Conservation (phyloP, 2,888 invertebrate genomes). For the Allacma fusca region DNA sequence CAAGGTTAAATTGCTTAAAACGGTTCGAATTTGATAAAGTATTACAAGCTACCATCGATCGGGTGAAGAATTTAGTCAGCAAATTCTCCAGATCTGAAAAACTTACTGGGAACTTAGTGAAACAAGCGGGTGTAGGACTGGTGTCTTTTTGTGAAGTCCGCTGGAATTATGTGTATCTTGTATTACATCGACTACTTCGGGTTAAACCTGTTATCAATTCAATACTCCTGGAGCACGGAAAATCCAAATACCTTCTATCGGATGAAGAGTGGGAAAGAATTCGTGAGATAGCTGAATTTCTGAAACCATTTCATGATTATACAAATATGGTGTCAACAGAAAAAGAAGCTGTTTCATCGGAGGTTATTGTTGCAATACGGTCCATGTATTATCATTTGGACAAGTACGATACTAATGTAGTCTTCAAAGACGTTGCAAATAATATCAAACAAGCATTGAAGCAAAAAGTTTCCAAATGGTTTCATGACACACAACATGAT, state of each 20-base stretch:
- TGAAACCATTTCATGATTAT: slow-evolving; percentile 16
- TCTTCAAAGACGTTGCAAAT: background rate
- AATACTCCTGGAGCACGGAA: background rate
- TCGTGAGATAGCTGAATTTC: background rate
- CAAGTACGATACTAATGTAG: background rate
- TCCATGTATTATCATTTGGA: background rate
- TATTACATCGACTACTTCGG: background rate
- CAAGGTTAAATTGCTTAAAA: background rate
- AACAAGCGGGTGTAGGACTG: background rate
- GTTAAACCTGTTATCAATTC: background rate
- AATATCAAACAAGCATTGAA: background rate
- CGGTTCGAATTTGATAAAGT: background rate
- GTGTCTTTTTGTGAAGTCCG: background rate
- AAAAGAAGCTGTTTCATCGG: slow-evolving; percentile 13
- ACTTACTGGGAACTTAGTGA: background rate
- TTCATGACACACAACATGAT: background rate
- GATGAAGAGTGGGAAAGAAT: background rate
- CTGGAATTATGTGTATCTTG: slow-evolving; percentile 3
- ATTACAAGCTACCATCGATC: background rate
- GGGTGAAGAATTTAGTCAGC: background rate
- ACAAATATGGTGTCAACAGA: background rate
- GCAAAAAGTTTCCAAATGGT: background rate
- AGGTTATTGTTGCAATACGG: background rate
- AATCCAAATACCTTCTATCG: background rate
- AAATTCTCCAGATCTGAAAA: background rate